Evolutionary conservation across 2,113 vertebrate genomes (phyloP).

Genomic region (Rynchops niger): DNA sequence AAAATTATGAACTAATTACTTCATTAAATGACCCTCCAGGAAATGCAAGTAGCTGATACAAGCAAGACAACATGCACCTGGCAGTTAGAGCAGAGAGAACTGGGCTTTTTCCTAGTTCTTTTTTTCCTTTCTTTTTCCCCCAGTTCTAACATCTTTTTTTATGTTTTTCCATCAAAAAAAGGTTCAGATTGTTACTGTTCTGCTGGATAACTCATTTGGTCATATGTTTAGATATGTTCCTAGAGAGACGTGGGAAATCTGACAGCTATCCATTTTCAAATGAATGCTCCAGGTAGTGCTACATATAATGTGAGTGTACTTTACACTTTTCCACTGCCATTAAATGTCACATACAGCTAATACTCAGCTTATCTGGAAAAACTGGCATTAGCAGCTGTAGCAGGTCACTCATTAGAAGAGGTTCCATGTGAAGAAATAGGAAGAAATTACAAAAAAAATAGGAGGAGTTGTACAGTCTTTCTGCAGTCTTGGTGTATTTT

Average conservation of each 20-base stretch:
- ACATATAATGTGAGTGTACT: neutral
- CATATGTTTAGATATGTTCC: neutral
- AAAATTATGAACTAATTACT: constrained; percentile 41
- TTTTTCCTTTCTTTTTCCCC: neutral
- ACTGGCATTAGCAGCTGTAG: neutral
- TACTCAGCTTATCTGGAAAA: neutral
- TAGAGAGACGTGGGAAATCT: neutral
- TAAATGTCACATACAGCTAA: neutral
- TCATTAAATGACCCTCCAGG: neutral
- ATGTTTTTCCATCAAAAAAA: neutral
- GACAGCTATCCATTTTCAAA: neutral
- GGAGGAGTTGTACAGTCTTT: neutral
- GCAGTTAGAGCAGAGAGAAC: neutral
- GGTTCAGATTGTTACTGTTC: neutral
- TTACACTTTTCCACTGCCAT: neutral
- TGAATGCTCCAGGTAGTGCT: neutral
- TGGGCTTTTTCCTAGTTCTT: neutral
- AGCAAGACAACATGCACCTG: neutral
- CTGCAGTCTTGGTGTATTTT: neutral
- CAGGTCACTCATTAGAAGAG: neutral
- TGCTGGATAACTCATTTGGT: neutral
- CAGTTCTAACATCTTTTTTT: neutral
- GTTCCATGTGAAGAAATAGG: neutral
- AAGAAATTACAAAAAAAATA: neutral
- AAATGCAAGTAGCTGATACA: neutral